Evolutionary conservation across 2,888 invertebrate genomes (phyloP).

Genomic region (Linnaemya tessellans): DNA sequence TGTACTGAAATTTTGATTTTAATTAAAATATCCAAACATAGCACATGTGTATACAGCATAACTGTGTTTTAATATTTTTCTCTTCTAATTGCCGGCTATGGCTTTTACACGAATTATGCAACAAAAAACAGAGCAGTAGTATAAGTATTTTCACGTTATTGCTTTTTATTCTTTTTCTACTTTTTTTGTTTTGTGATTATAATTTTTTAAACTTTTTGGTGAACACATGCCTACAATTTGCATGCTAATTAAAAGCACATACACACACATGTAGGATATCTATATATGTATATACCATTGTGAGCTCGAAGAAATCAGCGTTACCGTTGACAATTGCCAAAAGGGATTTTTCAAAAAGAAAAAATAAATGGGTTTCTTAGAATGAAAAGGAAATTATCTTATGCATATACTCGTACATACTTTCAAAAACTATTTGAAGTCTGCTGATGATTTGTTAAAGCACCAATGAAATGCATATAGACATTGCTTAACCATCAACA

Average conservation of each 20-base stretch:
- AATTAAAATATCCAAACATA: background rate
- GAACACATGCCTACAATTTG: background rate
- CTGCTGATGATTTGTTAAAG: no score
- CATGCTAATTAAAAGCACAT: background rate
- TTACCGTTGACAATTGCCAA: no score
- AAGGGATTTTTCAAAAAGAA: no score
- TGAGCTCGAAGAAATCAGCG: no score
- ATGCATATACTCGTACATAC: no score
- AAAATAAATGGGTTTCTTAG: no score
- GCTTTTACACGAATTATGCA: slow-evolving; percentile 54
- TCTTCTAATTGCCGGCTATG: slow-evolving; percentile 24
- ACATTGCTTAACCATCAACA: no score
- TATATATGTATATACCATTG: no score
- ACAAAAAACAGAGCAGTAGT: slow-evolving; percentile 13
- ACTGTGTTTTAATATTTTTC: background rate
- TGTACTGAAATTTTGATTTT: background rate
- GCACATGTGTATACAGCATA: background rate
- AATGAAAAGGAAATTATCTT: no score
- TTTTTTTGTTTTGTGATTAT: background rate
- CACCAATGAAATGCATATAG: no score
- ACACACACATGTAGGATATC: no score
- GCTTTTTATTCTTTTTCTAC: background rate
- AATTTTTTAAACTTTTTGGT: background rate
- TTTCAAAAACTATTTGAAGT: no score
- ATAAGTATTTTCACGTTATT: background rate